These are phyloP conservation scores for Melanotus villosus DNA, from an alignment of 2,888 invertebrate genomes.

Conservation along the genomic window DNA sequence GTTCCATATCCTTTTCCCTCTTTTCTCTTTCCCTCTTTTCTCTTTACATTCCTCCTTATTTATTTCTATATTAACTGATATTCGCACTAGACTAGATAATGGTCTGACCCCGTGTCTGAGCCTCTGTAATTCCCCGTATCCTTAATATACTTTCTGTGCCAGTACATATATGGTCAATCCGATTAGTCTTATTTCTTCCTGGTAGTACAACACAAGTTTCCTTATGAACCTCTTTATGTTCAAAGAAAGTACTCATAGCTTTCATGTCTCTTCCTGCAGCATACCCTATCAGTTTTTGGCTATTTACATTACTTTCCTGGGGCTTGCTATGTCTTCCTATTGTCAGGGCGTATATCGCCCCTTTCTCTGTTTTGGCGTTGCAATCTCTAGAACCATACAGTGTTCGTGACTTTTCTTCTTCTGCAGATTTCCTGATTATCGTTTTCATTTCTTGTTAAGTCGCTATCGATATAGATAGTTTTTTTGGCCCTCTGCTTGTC, in stretches of 20 bases:
- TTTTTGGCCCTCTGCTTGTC: too few relatives aligned
- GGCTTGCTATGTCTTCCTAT: too few relatives aligned
- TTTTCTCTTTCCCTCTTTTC: neutral
- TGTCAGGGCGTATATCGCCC: too few relatives aligned
- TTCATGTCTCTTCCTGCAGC: neutral
- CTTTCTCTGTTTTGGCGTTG: too few relatives aligned
- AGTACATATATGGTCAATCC: neutral
- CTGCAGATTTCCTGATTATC: too few relatives aligned
- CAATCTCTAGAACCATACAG: too few relatives aligned
- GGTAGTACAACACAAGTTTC: neutral
- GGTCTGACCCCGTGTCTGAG: neutral
- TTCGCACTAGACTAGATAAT: conserved; percentile 8
- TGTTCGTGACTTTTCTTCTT: too few relatives aligned
- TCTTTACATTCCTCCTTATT: neutral
- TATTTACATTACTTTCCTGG: too few relatives aligned
- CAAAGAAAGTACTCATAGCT: neutral
- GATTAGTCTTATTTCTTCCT: conserved; percentile 1
- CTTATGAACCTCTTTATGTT: neutral
- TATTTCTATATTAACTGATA: conserved; percentile 4
- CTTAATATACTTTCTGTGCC: neutral
- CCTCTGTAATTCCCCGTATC: neutral
- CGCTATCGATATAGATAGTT: too few relatives aligned
- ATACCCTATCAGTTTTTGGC: too few relatives aligned
- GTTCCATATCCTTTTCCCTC: neutral
- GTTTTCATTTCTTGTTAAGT: too few relatives aligned